Conservation (phyloP, 2,888 invertebrate species). For the Orthosia gracilis region DNA sequence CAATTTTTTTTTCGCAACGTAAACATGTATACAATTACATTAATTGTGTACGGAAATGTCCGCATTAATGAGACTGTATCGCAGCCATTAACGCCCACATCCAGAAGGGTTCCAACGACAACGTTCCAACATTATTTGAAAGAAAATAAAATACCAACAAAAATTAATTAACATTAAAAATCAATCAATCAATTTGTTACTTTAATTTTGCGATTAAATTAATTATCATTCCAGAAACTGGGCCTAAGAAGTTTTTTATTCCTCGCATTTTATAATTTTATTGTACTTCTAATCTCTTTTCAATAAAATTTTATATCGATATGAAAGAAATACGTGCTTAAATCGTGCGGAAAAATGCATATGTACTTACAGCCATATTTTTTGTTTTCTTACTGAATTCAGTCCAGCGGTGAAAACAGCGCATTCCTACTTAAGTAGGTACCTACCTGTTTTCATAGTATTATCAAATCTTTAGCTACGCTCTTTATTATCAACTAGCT, state of each 20-base stretch:
- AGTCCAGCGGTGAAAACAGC: slow-evolving; percentile 1
- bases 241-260: no score
- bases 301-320: background rate
- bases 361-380: background rate
- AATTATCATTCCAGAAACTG: background rate
- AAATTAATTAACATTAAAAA: no score
- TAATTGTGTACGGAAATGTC: no score
- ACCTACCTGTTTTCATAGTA: background rate
- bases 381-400: slow-evolving; percentile 1
- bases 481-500: no score
- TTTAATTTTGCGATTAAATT: background rate
- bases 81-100: no score
- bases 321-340: slow-evolving; percentile 29
- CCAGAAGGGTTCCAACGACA: no score
- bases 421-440: background rate
- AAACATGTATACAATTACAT: no score
- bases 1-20: no score
- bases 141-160: no score
- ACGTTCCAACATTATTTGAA: no score
- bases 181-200: no score
- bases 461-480: background rate
- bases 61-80: no score
- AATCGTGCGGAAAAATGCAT: slow-evolving; percentile 10
- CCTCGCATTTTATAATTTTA: background rate
- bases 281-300: background rate